Base-by-base conservation (phyloP, 2,797 vertebrate genomes). In the Mus caroli region DNA sequence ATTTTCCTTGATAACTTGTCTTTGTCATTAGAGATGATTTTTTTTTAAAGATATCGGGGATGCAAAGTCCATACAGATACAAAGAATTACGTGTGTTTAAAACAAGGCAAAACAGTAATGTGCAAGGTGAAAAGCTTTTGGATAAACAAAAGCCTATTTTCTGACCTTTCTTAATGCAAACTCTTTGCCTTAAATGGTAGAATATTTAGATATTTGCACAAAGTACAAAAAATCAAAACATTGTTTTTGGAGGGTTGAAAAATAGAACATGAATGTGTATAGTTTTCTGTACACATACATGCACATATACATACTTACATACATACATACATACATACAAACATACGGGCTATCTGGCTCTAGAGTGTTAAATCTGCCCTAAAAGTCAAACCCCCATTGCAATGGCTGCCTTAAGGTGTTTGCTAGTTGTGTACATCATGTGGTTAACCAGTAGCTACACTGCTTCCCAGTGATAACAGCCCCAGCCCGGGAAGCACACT, bases 171-270 rank as follows among this genome's bases (percentile, higher is more conserved):
- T 98, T 99, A 98, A 99, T 99, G 98, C 97, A 98, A 98, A 99
- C 98, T 99, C 96, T 99, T 98, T 98, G 99, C 99, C 99, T 99
- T 99, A 99, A 98, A 97, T 98, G 98, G 99, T 99, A 98, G 98
- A 99, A 98, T 79, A 98, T 99, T 98, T 99, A 99, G 98, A 99
- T 98, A 99, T 99, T 99, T 99, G 99, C 99, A 99, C 99, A 98
- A 98, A 98, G 98, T 97, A 96, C 76, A 98, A 98, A 98, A 98
- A 97, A 88, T 96, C 92, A 92, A 90, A 97, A 95, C 98, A 90
- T 97, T 98, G 96, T 98, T 98, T 98, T 97, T 97, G 43, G 97
- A 97, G 97, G 97, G 97, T 98, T 98, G 97, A 97, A 92, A 96
- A 94, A 97, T 91, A 98, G 95, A 95, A 97, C 98, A 94, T 90